Base-by-base conservation (phyloP, 2,797 vertebrate genomes). In the Spizella passerina region DNA sequence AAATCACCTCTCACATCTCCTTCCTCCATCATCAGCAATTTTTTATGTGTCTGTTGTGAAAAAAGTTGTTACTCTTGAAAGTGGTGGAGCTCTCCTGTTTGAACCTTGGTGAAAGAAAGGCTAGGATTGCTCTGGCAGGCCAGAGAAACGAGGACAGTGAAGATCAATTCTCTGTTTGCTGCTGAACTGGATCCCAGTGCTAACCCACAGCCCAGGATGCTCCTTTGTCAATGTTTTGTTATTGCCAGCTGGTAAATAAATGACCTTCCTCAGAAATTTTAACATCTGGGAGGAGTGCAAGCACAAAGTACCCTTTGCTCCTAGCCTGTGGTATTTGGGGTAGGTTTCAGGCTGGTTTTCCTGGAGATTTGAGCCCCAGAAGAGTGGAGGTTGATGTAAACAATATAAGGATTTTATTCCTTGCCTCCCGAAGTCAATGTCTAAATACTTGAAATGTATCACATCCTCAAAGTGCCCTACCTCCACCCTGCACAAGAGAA, bases 211-310 rank as follows among this genome's bases (percentile, higher is more conserved):
- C 20, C 19, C 34, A 76, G 23, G 49, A 32, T 55, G 36, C 4
- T 78, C 14, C n/a, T 75, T 71, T 64, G n/a, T 23, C 32, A 83
- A 56, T 1, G 2, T 76, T 59, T 49, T 63, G 24, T 43, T 68
- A 21, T 32, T 50, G 26, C 11, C 50, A 55, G 19, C 5, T 69
- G 38, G 11, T 65, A 90, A 77, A 75, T 23, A 15, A 63, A 32
- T 36, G 6, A 32, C 16, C 14, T 49, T 27, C 27, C 24, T 3
- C 0, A 5, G 30, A 9, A 60, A 38, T 56, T 81, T 82, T 60
- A 69, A 39, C 1, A 0, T 30, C 8, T 9, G 15, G 8, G 27
- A 39, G 11, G 9, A 16, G 1, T 11, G 15, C 12, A 90, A 36
- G 12, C 26, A 53, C 38, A 39, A 46, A 39, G 8, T 22, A 55